Base-by-base conservation (phyloP, 1,140 invertebrate species). In the Drosophila takahashii region DNA sequence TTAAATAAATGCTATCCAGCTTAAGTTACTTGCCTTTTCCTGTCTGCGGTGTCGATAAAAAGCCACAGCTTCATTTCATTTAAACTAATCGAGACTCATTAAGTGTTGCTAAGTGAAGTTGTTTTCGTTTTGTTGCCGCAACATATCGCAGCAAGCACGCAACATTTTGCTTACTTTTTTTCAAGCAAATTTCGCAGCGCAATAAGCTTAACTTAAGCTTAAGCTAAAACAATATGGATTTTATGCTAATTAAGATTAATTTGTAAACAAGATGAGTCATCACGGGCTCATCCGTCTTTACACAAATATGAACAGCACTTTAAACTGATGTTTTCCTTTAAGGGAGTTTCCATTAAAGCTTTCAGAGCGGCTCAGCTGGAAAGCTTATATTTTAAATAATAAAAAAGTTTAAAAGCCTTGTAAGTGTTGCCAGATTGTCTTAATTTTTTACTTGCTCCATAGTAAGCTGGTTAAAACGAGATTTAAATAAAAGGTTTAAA, bases 21-120 rank as follows among this genome's bases (percentile, higher is more conserved):
- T 39, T 5, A 13, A 32, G 37, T 34, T 50, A 57, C 11, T 57
- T 11, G 22, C 15, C 47, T 59, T 58, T 57, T 27, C 29, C 32
- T 39, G 62, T 70, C 39, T 65, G 42, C 48, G 36, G 22, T 52
- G 51, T 84, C 29, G 47, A 70, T 79, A 59, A 66, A 79, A 69
- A 59, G 64, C 42, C 29, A 48, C 64, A 61, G 48, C 57, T 79
- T 76, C 52, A 66, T 53, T 84, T 71, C 57, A 73, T 73, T 81
- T 59, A 59, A 81, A 67, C 79, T 78, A 81, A 81, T 83, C 83
- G 69, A 79, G 50, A 32, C 50, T 62, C 59, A 83, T 83, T 75
- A 70, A 71, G 51, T 64, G 22, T 48, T 42, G 44, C 50, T 42
- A 26, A n/a, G 41, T 18, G 18, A 67, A 41, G 41, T 69, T 79